Percentiles rank a stretch among this genome's conserved stretches.
These are phyloP conservation scores for Agrochola circellaris DNA, from an alignment of 2,888 invertebrate species.

Conservation along the genomic window DNA sequence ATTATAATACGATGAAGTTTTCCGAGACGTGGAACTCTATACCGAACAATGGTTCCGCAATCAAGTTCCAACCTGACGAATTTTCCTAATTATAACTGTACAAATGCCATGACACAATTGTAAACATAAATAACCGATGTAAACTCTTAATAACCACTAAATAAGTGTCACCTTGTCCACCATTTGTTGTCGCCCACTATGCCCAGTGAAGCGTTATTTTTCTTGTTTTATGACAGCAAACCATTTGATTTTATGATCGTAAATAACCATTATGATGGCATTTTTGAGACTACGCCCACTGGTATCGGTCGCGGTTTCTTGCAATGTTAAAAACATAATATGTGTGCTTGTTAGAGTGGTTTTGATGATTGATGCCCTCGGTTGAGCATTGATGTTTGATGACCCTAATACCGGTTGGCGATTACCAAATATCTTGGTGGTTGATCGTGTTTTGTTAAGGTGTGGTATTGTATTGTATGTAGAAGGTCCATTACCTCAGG, in stretches of 20 bases:
- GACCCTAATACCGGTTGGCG: not conserved
- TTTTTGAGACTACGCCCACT: slow-evolving; percentile 65
- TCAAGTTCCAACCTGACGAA: slow-evolving; percentile 2
- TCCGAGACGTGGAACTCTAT: not conserved
- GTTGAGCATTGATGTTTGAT: slow-evolving; percentile 16
- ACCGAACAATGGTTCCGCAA: not conserved
- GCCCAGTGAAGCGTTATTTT: slow-evolving; percentile 69
- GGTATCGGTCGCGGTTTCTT: slow-evolving; percentile 67
- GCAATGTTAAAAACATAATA: slow-evolving; percentile 51
- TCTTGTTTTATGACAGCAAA: slow-evolving; percentile 76
- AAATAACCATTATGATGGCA: slow-evolving; percentile 72
- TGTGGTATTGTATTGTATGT: not conserved
- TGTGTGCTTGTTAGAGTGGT: slow-evolving; percentile 29
- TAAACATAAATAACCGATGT: slow-evolving; percentile 45
- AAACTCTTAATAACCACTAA: slow-evolving; percentile 45
- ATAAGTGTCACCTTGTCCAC: slow-evolving; percentile 60
- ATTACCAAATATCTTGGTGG: not conserved
- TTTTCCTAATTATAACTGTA: slow-evolving; percentile 18
- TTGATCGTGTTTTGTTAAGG: not conserved
- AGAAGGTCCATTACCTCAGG: too few species aligned
- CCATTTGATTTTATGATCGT: slow-evolving; percentile 73
- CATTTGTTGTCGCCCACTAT: slow-evolving; percentile 64
- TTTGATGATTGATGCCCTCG: slow-evolving; percentile 39
- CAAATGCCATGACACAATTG: slow-evolving; percentile 18
- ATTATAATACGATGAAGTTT: not conserved